These are phyloP conservation scores for Virgularia gustaviana DNA, from an alignment of 92 coral and sea anemone genomes.

Conservation along the genomic window DNA sequence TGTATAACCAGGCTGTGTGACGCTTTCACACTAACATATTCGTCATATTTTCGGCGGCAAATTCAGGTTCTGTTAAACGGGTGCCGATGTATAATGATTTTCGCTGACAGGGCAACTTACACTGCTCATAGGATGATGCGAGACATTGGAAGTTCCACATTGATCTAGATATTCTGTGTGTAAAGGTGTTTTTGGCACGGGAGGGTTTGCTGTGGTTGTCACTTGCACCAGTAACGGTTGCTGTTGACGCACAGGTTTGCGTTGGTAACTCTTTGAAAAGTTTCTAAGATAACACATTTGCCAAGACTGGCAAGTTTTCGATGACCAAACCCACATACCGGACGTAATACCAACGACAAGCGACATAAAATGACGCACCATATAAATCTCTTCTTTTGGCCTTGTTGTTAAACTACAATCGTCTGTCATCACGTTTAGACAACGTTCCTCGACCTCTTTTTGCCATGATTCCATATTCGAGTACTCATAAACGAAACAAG, in stretches of 20 bases:
- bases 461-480: constrained; percentile 83
- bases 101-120: constrained; percentile 3
- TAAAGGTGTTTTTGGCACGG: not conserved
- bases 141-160: constrained; percentile 13
- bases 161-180: no score
- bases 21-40: no score
- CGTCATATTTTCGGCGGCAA: no score
- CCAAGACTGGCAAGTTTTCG: constrained; percentile 89
- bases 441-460: constrained; percentile 33
- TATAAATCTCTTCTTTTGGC: constrained; percentile 78
- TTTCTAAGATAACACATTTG: constrained; percentile 64
- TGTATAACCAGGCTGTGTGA: not conserved
- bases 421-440: constrained; percentile 61
- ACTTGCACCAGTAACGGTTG: constrained; percentile 29
- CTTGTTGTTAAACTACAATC: constrained; percentile 59
- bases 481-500: constrained; percentile 87
- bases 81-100: not conserved
- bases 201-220: not conserved
- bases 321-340: constrained; percentile 98
- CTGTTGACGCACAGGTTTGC: constrained; percentile 27
- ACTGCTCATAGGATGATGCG: constrained; percentile 15
- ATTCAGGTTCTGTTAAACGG: constrained; percentile 2
- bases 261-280: constrained; percentile 44
- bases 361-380: constrained; percentile 91
- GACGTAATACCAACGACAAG: constrained; percentile 87